Evolutionary conservation across 2,888 invertebrate species (phyloP).

Genomic region (Mongoloraphidia duomilia): DNA sequence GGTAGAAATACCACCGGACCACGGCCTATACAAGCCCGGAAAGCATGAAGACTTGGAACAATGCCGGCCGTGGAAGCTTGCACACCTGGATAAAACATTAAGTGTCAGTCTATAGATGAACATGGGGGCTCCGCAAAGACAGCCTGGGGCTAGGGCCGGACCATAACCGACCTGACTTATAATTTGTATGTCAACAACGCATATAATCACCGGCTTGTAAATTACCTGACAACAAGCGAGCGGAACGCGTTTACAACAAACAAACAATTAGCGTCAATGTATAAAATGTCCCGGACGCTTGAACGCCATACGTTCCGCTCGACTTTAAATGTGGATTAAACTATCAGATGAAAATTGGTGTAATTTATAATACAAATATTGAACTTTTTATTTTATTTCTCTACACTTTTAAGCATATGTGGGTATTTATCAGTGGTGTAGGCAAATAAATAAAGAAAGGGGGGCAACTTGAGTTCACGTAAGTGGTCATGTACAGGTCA

Average conservation of each 20-base stretch:
- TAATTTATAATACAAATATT: slow-evolving; percentile 7
- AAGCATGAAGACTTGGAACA: too few species aligned
- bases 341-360: slow-evolving; percentile 1
- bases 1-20: too few species aligned
- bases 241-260: too few species aligned
- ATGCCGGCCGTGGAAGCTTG: too few species aligned
- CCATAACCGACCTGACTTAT: slow-evolving; percentile 21
- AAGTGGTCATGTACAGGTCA: too few species aligned
- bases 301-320: not conserved
- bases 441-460: not conserved
- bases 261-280: too few species aligned
- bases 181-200: slow-evolving; percentile 32
- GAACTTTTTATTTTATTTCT: slow-evolving; percentile 2
- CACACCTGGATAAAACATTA: not conserved
- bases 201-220: slow-evolving; percentile 24
- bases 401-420: not conserved
- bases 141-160: not conserved
- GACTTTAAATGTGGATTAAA: not conserved
- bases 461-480: too few species aligned
- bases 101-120: too few species aligned
- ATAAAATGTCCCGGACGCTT: not conserved
- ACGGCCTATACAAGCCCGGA: too few species aligned
- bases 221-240: not conserved
- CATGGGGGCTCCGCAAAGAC: too few species aligned
- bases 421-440: not conserved